phyloP scores from a whole-genome alignment of 2,888 invertebrate genomes.

The Rhamphomyia laevipes region DNA sequence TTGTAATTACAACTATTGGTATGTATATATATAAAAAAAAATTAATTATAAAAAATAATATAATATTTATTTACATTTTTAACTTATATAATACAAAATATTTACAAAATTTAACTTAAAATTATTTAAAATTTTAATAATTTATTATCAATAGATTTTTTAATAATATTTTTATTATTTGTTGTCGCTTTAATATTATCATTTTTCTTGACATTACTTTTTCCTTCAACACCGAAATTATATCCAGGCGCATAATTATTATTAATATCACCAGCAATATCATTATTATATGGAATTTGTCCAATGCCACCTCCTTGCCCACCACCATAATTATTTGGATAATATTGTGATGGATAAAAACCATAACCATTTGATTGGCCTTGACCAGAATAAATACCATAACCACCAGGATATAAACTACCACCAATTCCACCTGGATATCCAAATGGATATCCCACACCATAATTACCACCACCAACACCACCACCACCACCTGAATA shows the following conservation, averaged over 20 bases:
- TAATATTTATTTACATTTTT: background rate
- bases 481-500: constrained; percentile 12
- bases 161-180: constrained; percentile 5
- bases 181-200: background rate
- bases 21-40: constrained; percentile 31
- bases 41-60: too few relatives aligned
- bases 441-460: constrained; percentile 6
- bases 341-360: constrained; percentile 11
- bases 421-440: constrained; percentile 10
- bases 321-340: constrained; percentile 4
- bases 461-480: constrained; percentile 10
- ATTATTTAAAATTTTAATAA: background rate
- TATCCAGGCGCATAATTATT: background rate
- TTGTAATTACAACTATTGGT: constrained; percentile 95
- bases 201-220: background rate
- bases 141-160: constrained; percentile 4
- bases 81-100: too few relatives aligned
- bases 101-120: too few relatives aligned
- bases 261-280: background rate
- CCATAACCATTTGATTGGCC: constrained; percentile 9
- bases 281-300: background rate
- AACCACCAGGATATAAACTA: constrained; percentile 9
- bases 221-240: background rate
- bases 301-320: constrained; percentile 3
- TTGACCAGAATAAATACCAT: constrained; percentile 7